phyloP scores from a whole-genome alignment of 2,113 vertebrate genomes.

The Melanocharis versteri region DNA sequence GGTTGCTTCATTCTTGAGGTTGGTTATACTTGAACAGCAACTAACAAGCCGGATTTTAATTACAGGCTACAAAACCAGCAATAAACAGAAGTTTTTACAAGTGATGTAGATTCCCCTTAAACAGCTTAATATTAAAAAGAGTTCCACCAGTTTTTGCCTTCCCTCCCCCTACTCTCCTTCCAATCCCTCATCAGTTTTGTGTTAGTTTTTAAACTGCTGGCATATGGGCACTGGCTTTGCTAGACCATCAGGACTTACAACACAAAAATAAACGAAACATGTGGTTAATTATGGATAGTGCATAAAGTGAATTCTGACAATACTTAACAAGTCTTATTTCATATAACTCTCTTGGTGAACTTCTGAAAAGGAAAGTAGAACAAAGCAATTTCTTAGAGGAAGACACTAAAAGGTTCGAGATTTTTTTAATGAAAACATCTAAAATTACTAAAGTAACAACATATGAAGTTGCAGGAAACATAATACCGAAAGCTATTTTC shows the following conservation, averaged over 20 bases:
- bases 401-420: background rate
- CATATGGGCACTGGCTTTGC: background rate
- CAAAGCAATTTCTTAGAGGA: background rate
- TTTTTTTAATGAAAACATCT: background rate
- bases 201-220: background rate
- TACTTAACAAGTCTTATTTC: background rate
- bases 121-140: background rate
- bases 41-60: constrained; percentile 9
- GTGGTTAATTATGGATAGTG: background rate
- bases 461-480: background rate
- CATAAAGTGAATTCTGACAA: background rate
- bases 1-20: background rate
- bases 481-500: background rate
- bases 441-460: background rate
- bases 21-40: constrained; percentile 8
- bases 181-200: background rate
- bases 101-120: background rate
- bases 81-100: background rate
- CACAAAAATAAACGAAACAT: background rate
- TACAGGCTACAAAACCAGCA: background rate
- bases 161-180: background rate
- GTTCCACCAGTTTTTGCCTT: background rate
- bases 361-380: background rate
- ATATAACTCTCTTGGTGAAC: background rate
- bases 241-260: background rate